phyloP scores from a whole-genome alignment of 2,797 vertebrate species.

The Galaxias olidus region DNA sequence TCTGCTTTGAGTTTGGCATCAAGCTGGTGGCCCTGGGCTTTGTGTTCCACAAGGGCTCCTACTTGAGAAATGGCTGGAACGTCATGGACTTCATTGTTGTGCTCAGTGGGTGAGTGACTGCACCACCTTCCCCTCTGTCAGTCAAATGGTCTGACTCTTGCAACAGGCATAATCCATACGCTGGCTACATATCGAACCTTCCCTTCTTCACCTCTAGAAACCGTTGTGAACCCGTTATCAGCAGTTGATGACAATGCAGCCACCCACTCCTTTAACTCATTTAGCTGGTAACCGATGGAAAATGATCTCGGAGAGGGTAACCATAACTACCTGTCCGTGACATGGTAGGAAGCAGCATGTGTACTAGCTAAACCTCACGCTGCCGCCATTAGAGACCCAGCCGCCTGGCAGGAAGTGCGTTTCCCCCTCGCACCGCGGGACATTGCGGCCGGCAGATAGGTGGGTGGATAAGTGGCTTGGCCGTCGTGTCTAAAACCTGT shows the following conservation, averaged over 20 bases:
- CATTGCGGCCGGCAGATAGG: conserved; percentile 62
- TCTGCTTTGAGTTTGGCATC: conserved; percentile 98
- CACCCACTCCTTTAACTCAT: too few species aligned
- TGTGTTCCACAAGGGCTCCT: conserved; percentile 98
- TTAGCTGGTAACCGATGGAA: too few species aligned
- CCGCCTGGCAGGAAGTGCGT: conserved; percentile 42
- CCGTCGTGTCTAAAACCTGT: conserved; percentile 72
- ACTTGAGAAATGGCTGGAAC: conserved; percentile 98
- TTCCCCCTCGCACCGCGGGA: conserved; percentile 57
- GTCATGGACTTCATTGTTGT: conserved; percentile 99
- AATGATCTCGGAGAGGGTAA: too few species aligned
- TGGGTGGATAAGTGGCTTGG: conserved; percentile 76
- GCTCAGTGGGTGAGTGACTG: conserved; percentile 91
- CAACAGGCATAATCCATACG: too few species aligned
- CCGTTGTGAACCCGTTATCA: too few species aligned
- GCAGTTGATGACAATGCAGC: too few species aligned
- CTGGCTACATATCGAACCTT: too few species aligned
- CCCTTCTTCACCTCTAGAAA: too few species aligned
- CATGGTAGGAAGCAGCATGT: neutral
- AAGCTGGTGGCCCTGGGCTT: conserved; percentile 96
- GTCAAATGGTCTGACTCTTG: too few species aligned
- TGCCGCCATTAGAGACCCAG: conserved; percentile 28
- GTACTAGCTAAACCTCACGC: conserved; percentile 13
- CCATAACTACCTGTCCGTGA: neutral
- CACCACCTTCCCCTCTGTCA: too few species aligned